A percentile compares a stretch with the other conserved stretches of the same genome.
Conservation (phyloP, 2,797 vertebrate species). For the Percopsis omiscomaycus region DNA sequence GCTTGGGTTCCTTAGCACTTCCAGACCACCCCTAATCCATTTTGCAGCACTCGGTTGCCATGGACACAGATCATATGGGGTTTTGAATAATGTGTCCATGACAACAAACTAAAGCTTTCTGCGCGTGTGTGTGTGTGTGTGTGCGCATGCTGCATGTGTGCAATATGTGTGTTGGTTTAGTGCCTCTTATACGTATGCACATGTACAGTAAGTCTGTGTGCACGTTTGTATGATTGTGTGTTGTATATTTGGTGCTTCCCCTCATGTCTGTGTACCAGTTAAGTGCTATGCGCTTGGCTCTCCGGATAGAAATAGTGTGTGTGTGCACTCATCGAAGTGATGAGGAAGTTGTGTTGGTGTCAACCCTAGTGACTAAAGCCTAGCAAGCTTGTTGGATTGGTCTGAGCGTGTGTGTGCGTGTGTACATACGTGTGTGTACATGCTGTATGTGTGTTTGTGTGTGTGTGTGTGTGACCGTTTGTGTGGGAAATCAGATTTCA, state of each 20-base stretch:
- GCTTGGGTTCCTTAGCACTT: constrained; percentile 15
- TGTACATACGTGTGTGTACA: not conserved
- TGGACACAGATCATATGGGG: constrained; percentile 35
- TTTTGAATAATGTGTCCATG: constrained; percentile 45
- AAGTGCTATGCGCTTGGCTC: not conserved
- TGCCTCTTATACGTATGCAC: no score
- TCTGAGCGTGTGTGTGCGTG: not conserved
- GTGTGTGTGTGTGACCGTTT: no score
- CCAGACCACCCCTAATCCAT: constrained; percentile 13
- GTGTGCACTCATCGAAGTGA: not conserved
- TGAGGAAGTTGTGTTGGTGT: not conserved
- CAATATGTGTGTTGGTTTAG: no score
- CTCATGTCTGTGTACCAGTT: not conserved
- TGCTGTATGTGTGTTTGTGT: no score
- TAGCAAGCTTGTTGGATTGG: not conserved
- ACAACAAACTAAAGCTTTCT: constrained; percentile 34
- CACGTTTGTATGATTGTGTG: not conserved
- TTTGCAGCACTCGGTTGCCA: constrained; percentile 44
- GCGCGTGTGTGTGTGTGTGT: not conserved
- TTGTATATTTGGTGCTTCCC: not conserved
- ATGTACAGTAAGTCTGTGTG: not conserved
- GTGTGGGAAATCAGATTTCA: no score
- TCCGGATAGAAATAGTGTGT: not conserved
- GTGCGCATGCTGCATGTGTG: not conserved
- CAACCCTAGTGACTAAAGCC: not conserved